Percentiles rank a stretch among this genome's conserved stretches.
Evolutionary conservation across 2,113 vertebrate genomes (phyloP).

Genomic region (Bujurquina vittata): DNA sequence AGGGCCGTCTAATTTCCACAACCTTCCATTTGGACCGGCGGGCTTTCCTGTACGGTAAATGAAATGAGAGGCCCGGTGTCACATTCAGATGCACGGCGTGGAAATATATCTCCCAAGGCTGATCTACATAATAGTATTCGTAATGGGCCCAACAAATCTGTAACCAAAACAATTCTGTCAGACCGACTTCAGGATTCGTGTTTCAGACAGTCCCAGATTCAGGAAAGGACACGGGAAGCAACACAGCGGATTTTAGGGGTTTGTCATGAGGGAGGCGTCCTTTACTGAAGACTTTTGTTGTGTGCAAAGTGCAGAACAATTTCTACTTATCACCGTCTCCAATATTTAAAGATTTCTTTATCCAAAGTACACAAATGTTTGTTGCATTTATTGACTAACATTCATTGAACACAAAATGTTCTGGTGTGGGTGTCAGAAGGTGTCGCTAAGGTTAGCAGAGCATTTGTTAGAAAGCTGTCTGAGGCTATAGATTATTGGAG

Average conservation of each 20-base stretch:
- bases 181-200: slow-evolving; percentile 51
- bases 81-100: slow-evolving; percentile 58
- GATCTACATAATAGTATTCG: slow-evolving; percentile 69
- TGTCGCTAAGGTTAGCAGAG: background rate
- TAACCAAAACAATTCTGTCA: slow-evolving; percentile 70
- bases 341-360: background rate
- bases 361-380: background rate
- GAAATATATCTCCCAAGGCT: slow-evolving; percentile 64
- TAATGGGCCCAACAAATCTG: slow-evolving; percentile 63
- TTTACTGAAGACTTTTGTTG: background rate
- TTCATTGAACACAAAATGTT: background rate
- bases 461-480: background rate
- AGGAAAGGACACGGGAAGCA: slow-evolving; percentile 25
- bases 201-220: slow-evolving; percentile 38
- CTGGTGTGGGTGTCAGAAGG: background rate
- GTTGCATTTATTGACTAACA: background rate
- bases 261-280: background rate
- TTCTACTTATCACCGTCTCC: background rate
- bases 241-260: background rate
- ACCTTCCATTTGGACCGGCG: slow-evolving; percentile 45
- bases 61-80: slow-evolving; percentile 56
- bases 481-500: background rate
- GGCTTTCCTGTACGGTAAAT: slow-evolving; percentile 54
- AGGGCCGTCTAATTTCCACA: background rate
- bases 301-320: background rate